Conservation (phyloP, 2,888 invertebrate genomes). For the Pseudoips prasinana region DNA sequence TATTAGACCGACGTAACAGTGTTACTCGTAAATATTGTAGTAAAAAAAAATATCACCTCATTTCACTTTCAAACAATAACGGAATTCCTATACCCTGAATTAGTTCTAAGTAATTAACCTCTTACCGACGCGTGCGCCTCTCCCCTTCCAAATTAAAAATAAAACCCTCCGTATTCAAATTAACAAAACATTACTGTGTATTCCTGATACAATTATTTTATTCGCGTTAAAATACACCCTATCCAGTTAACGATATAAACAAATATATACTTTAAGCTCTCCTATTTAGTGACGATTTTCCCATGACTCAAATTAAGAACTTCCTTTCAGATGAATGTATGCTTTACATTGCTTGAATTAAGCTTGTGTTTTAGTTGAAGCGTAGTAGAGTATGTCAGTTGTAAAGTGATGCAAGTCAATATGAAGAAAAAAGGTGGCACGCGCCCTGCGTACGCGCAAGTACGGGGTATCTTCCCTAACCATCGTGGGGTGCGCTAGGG, state of each 20-base stretch:
- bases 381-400: constrained; percentile 34
- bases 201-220: constrained; percentile 69
- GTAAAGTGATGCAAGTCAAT: constrained; percentile 61
- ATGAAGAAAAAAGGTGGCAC: constrained; percentile 78
- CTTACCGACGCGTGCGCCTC: constrained; percentile 73
- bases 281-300: too few species aligned
- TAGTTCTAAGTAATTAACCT: constrained; percentile 79
- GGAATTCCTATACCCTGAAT: constrained; percentile 59
- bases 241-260: neutral
- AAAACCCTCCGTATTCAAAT: constrained; percentile 73
- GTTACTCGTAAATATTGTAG: too few species aligned
- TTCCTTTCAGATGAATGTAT: constrained; percentile 16
- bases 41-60: too few species aligned
- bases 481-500: constrained; percentile 64
- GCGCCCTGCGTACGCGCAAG: constrained; percentile 69
- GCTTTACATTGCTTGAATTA: constrained; percentile 3
- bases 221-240: constrained; percentile 44
- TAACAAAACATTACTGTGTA: constrained; percentile 78
- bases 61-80: constrained; percentile 56
- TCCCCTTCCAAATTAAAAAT: constrained; percentile 56
- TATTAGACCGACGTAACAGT: too few species aligned
- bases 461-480: constrained; percentile 69
- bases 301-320: constrained; percentile 13
- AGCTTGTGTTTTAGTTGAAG: constrained; percentile 22
- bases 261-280: neutral